Percentiles rank a stretch among this genome's conserved stretches.
Evolutionary conservation across 2,113 vertebrate species (phyloP).

Genomic region (Salvelinus sp.): DNA sequence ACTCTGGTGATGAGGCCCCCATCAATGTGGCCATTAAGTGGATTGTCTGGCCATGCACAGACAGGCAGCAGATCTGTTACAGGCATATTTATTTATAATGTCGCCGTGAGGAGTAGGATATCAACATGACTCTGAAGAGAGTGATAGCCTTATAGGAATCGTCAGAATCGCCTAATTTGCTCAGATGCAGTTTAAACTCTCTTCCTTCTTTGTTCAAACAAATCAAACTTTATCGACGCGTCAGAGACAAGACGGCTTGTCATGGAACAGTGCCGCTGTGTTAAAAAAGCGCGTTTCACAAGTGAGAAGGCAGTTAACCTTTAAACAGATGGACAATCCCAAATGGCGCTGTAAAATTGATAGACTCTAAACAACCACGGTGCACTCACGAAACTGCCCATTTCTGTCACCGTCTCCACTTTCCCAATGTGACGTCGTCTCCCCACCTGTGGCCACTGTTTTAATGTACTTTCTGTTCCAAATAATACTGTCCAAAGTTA

Average conservation of each 20-base stretch:
- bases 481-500: too few species aligned
- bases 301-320: conserved; percentile 86
- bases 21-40: conserved; percentile 50
- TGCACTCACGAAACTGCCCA: conserved; percentile 68
- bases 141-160: neutral
- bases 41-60: conserved; percentile 48
- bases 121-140: neutral
- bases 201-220: neutral
- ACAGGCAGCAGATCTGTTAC: conserved; percentile 21
- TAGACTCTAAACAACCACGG: conserved; percentile 70
- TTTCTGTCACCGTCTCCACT: neutral
- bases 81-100: conserved; percentile 35
- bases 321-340: conserved; percentile 87
- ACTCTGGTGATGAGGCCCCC: conserved; percentile 28
- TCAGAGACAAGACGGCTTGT: conserved; percentile 30
- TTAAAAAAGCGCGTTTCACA: conserved; percentile 80
- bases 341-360: conserved; percentile 85
- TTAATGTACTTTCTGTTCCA: too few species aligned
- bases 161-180: conserved; percentile 1
- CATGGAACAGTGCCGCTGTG: conserved; percentile 39
- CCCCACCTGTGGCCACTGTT: neutral
- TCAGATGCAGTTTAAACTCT: neutral
- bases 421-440: neutral
- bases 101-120: conserved; percentile 13
- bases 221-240: conserved; percentile 43